These are phyloP conservation scores for Automeris io DNA, from an alignment of 2,888 invertebrate genomes.

Conservation along the genomic window DNA sequence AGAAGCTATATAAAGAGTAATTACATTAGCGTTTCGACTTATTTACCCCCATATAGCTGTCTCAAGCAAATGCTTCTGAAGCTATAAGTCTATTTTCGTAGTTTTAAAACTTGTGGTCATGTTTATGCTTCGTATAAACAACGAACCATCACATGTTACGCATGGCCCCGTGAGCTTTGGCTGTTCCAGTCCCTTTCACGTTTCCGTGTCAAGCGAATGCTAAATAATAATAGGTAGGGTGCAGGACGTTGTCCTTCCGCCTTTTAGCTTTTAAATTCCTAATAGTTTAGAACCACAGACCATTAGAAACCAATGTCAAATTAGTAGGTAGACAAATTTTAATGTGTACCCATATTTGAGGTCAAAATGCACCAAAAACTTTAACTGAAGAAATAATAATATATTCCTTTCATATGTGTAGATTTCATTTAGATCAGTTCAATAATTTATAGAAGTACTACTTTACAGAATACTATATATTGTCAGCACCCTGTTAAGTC, in stretches of 20 bases:
- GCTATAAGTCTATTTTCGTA: slow-evolving; percentile 33
- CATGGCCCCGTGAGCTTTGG: slow-evolving; percentile 30
- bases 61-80: slow-evolving; percentile 11
- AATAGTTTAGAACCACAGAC: slow-evolving; percentile 1
- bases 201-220: slow-evolving; percentile 32
- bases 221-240: slow-evolving; percentile 48
- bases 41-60: not conserved
- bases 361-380: not conserved
- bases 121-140: slow-evolving; percentile 36
- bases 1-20: no score
- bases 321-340: not conserved
- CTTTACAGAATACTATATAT: not conserved
- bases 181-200: slow-evolving; percentile 49
- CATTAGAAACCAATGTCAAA: not conserved
- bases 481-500: no score
- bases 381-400: slow-evolving; percentile 1
- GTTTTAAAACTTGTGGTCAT: slow-evolving; percentile 42
- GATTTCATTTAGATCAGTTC: not conserved
- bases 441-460: not conserved
- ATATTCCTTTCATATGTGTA: not conserved
- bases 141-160: slow-evolving; percentile 31
- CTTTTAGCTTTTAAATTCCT: slow-evolving; percentile 15
- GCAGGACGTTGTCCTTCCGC: slow-evolving; percentile 59
- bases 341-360: no score
- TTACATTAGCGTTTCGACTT: no score